Evolutionary conservation across 92 coral and sea anemone genomes (phyloP).

Genomic region (Umimayanthus kanabou): DNA sequence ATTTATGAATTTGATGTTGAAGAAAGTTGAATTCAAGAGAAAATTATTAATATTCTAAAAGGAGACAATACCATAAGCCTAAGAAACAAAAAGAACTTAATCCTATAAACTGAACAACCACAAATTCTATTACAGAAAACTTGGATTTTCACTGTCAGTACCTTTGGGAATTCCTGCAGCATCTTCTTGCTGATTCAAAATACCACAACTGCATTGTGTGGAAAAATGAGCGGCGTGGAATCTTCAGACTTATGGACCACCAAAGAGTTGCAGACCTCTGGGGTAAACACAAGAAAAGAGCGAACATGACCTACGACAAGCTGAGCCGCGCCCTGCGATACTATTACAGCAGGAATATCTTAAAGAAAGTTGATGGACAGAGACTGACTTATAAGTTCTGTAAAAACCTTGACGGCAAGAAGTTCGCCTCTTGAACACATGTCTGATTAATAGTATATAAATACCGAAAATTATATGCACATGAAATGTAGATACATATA

Average conservation of each 20-base stretch:
- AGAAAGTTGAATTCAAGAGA: no score
- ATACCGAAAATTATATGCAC: no score
- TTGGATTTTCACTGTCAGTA: constrained; percentile 80
- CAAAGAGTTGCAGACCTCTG: constrained; percentile 92
- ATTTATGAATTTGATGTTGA: neutral
- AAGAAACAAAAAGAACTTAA: no score
- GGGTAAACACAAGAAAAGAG: constrained; percentile 91
- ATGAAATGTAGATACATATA: neutral
- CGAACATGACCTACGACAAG: constrained; percentile 98
- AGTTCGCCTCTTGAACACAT: constrained; percentile 59
- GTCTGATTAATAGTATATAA: neutral
- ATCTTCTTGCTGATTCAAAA: constrained; percentile 65
- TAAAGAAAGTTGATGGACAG: constrained; percentile 94
- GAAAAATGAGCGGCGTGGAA: constrained; percentile 89
- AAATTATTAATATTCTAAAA: no score
- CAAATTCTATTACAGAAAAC: constrained; percentile 39
- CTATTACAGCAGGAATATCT: constrained; percentile 91
- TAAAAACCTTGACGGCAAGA: constrained; percentile 77
- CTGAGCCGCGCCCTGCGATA: constrained; percentile 95
- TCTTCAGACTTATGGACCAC: constrained; percentile 91
- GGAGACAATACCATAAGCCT: no score
- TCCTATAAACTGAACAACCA: no score
- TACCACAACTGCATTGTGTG: constrained; percentile 87
- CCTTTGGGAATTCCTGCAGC: constrained; percentile 96
- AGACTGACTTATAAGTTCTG: constrained; percentile 94